A percentile compares a stretch with the other conserved stretches of the same genome.
Conservation (phyloP, 2,888 invertebrate species). For the Pedicia rivosa region DNA sequence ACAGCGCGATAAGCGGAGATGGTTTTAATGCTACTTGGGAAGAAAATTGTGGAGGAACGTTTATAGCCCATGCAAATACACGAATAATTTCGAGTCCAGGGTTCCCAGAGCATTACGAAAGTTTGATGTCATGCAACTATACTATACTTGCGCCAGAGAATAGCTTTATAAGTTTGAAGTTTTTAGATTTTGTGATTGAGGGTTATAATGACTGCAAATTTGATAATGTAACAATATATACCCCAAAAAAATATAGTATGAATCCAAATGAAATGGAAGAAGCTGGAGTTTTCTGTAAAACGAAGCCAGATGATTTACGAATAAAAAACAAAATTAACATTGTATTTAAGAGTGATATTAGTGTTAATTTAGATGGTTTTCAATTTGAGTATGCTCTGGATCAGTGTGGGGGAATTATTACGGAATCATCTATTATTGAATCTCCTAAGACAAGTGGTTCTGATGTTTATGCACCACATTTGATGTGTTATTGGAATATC, state of each 20-base stretch:
- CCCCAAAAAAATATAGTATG: slow-evolving; percentile 14
- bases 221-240: slow-evolving; percentile 39
- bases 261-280: not conserved
- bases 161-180: slow-evolving; percentile 35
- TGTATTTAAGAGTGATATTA: slow-evolving; percentile 39
- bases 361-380: slow-evolving; percentile 22
- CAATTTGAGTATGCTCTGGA: slow-evolving; percentile 36
- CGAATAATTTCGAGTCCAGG: slow-evolving; percentile 54
- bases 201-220: slow-evolving; percentile 21
- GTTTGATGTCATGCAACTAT: slow-evolving; percentile 47
- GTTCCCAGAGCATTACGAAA: slow-evolving; percentile 48
- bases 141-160: slow-evolving; percentile 35
- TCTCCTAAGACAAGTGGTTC: slow-evolving; percentile 32
- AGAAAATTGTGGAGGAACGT: slow-evolving; percentile 54
- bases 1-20: slow-evolving; percentile 44
- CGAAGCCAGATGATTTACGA: slow-evolving; percentile 26
- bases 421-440: slow-evolving; percentile 36
- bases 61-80: slow-evolving; percentile 34
- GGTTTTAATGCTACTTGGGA: slow-evolving; percentile 54
- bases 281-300: slow-evolving; percentile 29
- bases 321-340: slow-evolving; percentile 29
- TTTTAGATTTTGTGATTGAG: slow-evolving; percentile 41
- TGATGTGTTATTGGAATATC: slow-evolving; percentile 64
- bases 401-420: slow-evolving; percentile 60
- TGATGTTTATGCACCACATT: slow-evolving; percentile 20